Evolutionary conservation across 2,888 invertebrate species (phyloP).

Genomic region (Himalopsyche kuldschensis): DNA sequence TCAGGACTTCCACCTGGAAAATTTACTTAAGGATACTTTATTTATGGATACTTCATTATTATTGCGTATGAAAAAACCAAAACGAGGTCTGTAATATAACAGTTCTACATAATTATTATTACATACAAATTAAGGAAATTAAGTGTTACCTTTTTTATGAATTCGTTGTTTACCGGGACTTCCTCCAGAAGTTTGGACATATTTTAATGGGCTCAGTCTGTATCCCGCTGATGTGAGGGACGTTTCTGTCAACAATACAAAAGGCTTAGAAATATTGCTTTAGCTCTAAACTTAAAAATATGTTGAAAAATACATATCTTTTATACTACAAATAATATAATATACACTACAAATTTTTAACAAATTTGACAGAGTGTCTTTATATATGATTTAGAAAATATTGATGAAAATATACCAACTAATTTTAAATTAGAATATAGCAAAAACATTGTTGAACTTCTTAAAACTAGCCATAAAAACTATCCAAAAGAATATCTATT

Average conservation of each 20-base stretch:
- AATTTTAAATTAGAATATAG: background rate
- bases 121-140: background rate
- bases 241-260: slow-evolving; percentile 21
- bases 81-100: background rate
- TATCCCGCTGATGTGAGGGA: slow-evolving; percentile 57
- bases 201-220: slow-evolving; percentile 55
- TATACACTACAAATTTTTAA: too few relatives aligned
- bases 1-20: slow-evolving; percentile 50
- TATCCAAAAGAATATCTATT: too few relatives aligned
- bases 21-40: background rate
- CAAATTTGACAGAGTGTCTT: too few relatives aligned
- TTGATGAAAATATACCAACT: background rate
- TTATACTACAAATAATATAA: too few relatives aligned
- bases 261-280: background rate
- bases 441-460: too few relatives aligned
- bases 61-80: too few relatives aligned
- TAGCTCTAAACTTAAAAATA: too few relatives aligned
- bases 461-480: too few relatives aligned
- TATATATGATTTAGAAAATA: too few relatives aligned
- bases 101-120: too few relatives aligned
- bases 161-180: slow-evolving; percentile 59
- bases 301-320: too few relatives aligned
- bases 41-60: too few relatives aligned
- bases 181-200: slow-evolving; percentile 54
- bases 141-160: slow-evolving; percentile 42